Evolutionary conservation across 2,888 invertebrate genomes (phyloP).

Genomic region (Cantharis rufa): DNA sequence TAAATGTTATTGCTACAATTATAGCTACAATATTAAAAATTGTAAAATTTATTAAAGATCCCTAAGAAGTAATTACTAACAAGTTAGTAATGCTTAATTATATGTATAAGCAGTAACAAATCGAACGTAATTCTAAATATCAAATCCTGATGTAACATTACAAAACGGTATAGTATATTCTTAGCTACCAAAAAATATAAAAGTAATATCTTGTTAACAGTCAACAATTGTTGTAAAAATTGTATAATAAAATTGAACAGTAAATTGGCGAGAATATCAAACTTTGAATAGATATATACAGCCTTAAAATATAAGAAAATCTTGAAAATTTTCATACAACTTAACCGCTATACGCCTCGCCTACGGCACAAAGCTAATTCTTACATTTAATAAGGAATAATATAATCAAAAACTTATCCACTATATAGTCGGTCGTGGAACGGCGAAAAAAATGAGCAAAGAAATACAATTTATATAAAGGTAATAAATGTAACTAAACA

Average conservation of each 20-base stretch:
- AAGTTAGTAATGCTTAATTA: not conserved
- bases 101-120: not conserved
- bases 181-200: not conserved
- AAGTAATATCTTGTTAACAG: constrained; percentile 12
- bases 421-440: not conserved
- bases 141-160: not conserved
- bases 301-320: not conserved
- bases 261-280: not conserved
- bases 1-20: constrained; percentile 27
- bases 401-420: not conserved
- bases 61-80: not conserved
- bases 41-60: not conserved
- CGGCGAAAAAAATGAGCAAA: constrained; percentile 3
- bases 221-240: not conserved
- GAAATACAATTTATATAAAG: constrained; percentile 19
- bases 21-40: constrained; percentile 13
- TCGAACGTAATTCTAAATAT: not conserved
- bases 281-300: too few species aligned
- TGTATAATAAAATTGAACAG: not conserved
- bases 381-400: not conserved
- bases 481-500: constrained; percentile 25
- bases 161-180: not conserved
- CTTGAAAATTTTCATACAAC: not conserved
- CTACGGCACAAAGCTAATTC: not conserved
- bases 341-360: not conserved